Conservation (phyloP, 2,888 invertebrate species). For the Pandemis corylana region DNA sequence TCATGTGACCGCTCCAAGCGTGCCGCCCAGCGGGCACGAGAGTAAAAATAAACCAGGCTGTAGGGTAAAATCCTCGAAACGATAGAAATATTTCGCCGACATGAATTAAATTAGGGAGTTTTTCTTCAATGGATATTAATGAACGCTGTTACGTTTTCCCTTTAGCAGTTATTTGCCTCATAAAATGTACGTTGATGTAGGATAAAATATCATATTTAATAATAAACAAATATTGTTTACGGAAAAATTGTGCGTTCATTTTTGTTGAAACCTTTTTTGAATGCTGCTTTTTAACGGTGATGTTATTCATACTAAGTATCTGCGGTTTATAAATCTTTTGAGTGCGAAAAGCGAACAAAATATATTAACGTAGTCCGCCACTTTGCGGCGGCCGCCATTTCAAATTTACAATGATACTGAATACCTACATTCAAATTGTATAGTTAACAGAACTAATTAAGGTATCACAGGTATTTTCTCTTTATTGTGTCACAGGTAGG, state of each 20-base stretch:
- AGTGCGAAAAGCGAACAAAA: neutral
- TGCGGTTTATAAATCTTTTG: neutral
- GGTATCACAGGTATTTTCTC: no score
- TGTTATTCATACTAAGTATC: neutral
- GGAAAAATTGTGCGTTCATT: conserved; percentile 1
- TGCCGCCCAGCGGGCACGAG: conserved; percentile 56
- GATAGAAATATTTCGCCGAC: conserved; percentile 20
- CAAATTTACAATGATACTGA: no score
- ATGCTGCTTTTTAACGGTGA: neutral
- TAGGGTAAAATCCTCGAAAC: conserved; percentile 12
- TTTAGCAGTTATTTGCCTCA: conserved; percentile 11
- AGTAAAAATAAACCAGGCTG: conserved; percentile 37
- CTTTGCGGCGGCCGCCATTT: no score
- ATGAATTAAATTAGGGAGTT: conserved; percentile 14
- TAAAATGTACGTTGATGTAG: neutral
- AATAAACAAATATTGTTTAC: conserved; percentile 2
- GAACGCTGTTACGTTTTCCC: conserved; percentile 26
- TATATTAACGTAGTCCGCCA: no score
- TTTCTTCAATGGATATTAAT: conserved; percentile 36
- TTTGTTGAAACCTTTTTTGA: neutral
- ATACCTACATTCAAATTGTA: no score
- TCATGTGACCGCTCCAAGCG: conserved; percentile 46
- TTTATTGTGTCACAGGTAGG: no score
- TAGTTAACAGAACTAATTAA: no score
- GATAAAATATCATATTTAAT: conserved; percentile 19